phyloP scores from a whole-genome alignment of 2,113 vertebrate species.

The Psittacus erithacus region DNA sequence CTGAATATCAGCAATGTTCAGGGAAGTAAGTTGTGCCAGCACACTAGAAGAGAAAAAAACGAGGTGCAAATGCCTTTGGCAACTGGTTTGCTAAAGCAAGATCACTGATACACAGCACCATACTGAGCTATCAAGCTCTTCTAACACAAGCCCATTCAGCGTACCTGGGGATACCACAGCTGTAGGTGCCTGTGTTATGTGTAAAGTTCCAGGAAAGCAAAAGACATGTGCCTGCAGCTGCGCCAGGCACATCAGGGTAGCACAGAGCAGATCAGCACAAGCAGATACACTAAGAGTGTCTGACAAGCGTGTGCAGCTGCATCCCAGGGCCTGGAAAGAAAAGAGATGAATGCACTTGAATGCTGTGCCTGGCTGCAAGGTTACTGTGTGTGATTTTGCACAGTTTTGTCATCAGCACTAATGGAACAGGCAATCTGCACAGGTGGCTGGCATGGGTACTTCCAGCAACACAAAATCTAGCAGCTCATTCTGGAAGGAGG shows the following conservation, averaged over 20 bases:
- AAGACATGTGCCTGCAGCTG: background rate
- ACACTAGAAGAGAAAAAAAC: background rate
- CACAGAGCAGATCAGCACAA: background rate
- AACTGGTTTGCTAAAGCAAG: background rate
- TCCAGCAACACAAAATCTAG: background rate
- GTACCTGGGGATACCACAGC: background rate
- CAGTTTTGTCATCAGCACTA: fast-evolving
- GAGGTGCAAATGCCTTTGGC: background rate
- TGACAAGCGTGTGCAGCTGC: background rate
- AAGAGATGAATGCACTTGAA: background rate
- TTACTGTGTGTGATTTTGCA: background rate
- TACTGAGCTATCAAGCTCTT: background rate
- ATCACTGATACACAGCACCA: fast-evolving
- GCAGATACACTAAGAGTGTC: background rate
- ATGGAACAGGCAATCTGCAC: background rate
- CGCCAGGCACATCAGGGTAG: fast-evolving
- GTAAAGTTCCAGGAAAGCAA: background rate
- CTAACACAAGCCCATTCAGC: background rate
- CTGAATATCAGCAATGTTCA: background rate
- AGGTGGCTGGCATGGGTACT: fast-evolving
- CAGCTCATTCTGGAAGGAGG: background rate
- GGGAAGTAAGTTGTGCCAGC: background rate
- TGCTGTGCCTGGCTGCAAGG: fast-evolving
- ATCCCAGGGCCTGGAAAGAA: background rate
- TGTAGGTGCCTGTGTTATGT: fast-evolving